Evolutionary conservation across 1,140 invertebrate genomes (phyloP).

Genomic region (Coenobita brevimanus): DNA sequence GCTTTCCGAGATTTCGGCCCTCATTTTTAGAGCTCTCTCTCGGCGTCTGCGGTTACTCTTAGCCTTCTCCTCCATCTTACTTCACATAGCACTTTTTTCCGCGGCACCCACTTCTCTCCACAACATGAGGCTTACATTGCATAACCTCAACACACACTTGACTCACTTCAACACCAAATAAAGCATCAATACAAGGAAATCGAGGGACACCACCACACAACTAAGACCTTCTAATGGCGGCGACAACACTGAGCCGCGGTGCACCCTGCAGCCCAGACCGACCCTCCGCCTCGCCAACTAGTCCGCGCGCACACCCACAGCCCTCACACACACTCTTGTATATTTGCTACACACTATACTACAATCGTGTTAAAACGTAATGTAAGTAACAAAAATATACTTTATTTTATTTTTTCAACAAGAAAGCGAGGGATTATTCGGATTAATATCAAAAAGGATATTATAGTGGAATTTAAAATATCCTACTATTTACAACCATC

Average conservation of each 20-base stretch:
- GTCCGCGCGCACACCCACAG: conserved; percentile 58
- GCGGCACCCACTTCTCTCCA: conserved; percentile 58
- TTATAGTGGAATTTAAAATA: too few relatives aligned
- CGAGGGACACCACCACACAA: conserved; percentile 45
- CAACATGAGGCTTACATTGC: conserved; percentile 50
- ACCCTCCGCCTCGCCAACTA: conserved; percentile 52
- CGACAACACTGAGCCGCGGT: conserved; percentile 60
- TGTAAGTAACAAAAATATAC: background rate
- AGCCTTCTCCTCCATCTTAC: conserved; percentile 62
- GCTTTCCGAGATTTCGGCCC: conserved; percentile 61
- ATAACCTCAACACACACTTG: conserved; percentile 57
- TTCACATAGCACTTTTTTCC: conserved; percentile 61
- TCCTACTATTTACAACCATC: too few relatives aligned
- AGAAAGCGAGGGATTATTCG: too few relatives aligned
- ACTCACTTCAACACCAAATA: conserved; percentile 58
- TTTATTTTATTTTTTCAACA: background rate
- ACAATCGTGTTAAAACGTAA: too few relatives aligned
- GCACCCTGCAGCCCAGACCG: conserved; percentile 27
- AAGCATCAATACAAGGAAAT: conserved; percentile 54
- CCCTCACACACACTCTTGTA: conserved; percentile 16
- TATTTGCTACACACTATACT: background rate
- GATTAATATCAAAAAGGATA: too few relatives aligned
- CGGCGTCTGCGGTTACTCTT: conserved; percentile 64
- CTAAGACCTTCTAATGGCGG: conserved; percentile 61
- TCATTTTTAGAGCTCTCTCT: conserved; percentile 63